Evolutionary conservation across 2,888 invertebrate genomes (phyloP), one percentile per base, ranked within the genome.

Genomic region (Spodoptera picta): DNA sequence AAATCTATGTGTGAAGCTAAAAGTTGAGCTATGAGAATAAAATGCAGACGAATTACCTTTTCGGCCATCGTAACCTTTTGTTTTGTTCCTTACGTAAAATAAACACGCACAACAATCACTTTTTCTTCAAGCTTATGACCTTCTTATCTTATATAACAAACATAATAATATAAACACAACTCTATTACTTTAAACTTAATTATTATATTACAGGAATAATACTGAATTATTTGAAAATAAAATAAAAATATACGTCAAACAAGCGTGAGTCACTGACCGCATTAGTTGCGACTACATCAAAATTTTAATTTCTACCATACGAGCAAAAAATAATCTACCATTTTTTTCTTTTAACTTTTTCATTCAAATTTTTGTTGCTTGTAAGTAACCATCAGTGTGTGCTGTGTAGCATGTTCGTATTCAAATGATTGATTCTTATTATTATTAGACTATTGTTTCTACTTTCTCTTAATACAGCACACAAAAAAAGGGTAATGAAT

Each of bases 1-100:
- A 45, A 53, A 0, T 42, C 69, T 53, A n/a, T n/a, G 24, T 49
- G 47, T 49, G 43, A 45, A 36, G 44, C 42, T 46, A 46, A 48
- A 23, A 7, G 14, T 48, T 51, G 36, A 56, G 14, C 43, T 45
- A 57, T 45, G 45, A 44, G 36, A 46, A 11, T 24, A 54, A 69
- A 70, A 59, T 61, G 43, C 27, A 44, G 41, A 48, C 52, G 59
- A 59, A 75, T 83, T 73, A 90, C 90, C 81, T 90, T 90, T 83
- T 89, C 89, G 50, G 85, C 83, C 90, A 90, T 90, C 62, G 60
- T 86, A 73, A 69, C 72, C 59, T 69, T 77, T 75, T 68, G 63
- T 72, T 60, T 70, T 75, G 73, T 72, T 75, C 67, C 64, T 55
- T 60, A 57, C 47, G 61, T 75, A 69, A 79, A 73, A 73, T 66